Base-by-base conservation (phyloP, 2,888 invertebrate species). In the Gandaritis pyraliata region DNA sequence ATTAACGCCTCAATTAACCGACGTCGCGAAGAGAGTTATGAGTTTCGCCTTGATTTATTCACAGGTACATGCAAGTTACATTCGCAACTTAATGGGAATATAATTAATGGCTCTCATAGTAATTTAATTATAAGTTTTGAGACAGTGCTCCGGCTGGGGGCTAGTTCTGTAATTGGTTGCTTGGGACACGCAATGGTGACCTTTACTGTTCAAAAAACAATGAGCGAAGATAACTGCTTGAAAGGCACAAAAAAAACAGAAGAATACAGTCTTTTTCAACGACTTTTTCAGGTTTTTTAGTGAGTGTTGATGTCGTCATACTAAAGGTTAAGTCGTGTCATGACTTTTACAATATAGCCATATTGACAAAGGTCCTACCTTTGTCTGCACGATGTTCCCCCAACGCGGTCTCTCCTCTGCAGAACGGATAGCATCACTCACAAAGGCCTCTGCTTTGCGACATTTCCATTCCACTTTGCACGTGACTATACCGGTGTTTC, bases 1-100 rank as follows among this genome's bases (percentile, higher is more conserved):
- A 80, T 80, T 80, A 80, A 75, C 77, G 71, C 67, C 78, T 74
- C 79, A 74, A 76, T 80, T 77, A 77, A 72, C 72, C 69, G 68
- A 70, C 65, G 72, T 69, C 70, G 68, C 61, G 56, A 46, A 53
- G 45, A 71, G 71, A 75, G 72, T 68, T 69, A 70, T 73, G 68
- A 50, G 61, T 52, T 66, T 54, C 58, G 38, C 55, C 47, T 46
- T 71, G 71, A 79, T 74, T 75, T 75, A 79, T 41, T 13, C 36
- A n/a, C 60, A 46, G 49, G 41, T 51, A 66, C 72, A 73, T 75
- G 77, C 73, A 74, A 73, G 70, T 56, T 68, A 64, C 69, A 59
- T 69, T 70, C 69, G 68, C 65, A 57, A 60, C 49, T 62, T 65
- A 68, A 68, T 67, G 63, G 62, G 61, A 60, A 61, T 66, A 68